Percentiles rank a stretch among this genome's conserved stretches.
Conservation (phyloP, 1,140 invertebrate genomes). For the Cepaea nemoralis region DNA sequence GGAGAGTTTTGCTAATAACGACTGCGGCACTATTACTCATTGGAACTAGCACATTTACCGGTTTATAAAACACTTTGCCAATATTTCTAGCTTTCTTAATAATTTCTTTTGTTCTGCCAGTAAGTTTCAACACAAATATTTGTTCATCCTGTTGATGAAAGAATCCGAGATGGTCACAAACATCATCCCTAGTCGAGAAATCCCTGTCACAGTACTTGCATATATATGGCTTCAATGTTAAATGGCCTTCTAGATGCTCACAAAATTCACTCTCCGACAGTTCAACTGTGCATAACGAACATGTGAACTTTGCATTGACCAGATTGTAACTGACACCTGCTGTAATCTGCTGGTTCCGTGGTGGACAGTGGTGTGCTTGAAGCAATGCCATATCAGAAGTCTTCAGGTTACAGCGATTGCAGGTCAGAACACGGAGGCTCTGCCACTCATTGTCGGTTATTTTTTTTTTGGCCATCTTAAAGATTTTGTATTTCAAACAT, state of each 20-base stretch:
- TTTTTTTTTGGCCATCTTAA: background rate
- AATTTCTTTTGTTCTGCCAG: background rate
- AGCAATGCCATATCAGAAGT: background rate
- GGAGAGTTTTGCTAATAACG: no score
- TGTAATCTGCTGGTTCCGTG: background rate
- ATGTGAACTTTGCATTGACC: background rate
- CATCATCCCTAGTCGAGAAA: background rate
- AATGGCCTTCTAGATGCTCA: constrained; percentile 4
- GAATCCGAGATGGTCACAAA: background rate
- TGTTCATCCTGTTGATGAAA: background rate
- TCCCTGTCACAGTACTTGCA: background rate
- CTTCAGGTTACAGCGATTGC: constrained; percentile 7
- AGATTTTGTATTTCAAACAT: no score
- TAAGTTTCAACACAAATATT: background rate
- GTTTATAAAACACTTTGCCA: background rate
- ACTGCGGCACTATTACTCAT: no score
- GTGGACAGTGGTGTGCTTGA: constrained; percentile 15
- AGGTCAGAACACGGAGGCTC: background rate
- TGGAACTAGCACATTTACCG: background rate
- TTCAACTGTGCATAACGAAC: constrained; percentile 10
- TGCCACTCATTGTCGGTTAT: background rate
- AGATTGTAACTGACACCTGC: background rate
- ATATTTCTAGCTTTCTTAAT: background rate
- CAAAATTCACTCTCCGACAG: background rate
- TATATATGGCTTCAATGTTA: background rate